Base-by-base conservation (phyloP, 2,797 vertebrate genomes). In the Rhyacichthys aspro region DNA sequence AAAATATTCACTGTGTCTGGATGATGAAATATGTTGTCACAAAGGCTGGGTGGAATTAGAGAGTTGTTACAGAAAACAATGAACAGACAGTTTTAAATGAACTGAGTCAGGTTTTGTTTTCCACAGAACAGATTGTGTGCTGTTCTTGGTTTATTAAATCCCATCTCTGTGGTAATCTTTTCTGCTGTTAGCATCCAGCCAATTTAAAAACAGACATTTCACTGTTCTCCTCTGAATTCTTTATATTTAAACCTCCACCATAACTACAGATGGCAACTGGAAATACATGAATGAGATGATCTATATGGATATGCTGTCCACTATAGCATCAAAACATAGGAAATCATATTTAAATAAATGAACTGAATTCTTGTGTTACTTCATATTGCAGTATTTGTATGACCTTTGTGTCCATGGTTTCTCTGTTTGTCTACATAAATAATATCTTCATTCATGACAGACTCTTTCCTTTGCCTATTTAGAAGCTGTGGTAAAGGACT, bases 1-100 rank as follows among this genome's bases (percentile, higher is more conserved):
- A 66, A 59, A 67, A 75, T 72, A 70, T 78, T 61, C 19, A 39
- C 3, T 69, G 58, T 70, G 62, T 77, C 72, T 72, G 61, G 72
- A 83, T 81, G 59, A 63, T 61, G 52, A 78, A 68, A 63, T 70
- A 66, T 55, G 28, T 69, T 74, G 78, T 68, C 39, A 12, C 61
- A 28, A 2, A 2, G n/a, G 7, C 23, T 28, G 23, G 23, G 4
- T 16, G 28, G 32, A n/a, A 1, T 15, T 33, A 33, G 28, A 32
- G 59, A 61, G 55, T 28, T 36, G 59, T 63, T 82, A 66, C 9
- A 15, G 60, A 65, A n/a, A 41, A 41, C 55, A 54, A 19, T 54
- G 53, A 63, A 70, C 32, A 41, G 19, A 16, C 44, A 8, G 43
- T 67, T 78, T 72, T 39, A 11, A 54, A 37, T 16, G 43, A 50